Evolutionary conservation across 2,797 vertebrate species (phyloP).

Genomic region (Pyrrhura leucotis): DNA sequence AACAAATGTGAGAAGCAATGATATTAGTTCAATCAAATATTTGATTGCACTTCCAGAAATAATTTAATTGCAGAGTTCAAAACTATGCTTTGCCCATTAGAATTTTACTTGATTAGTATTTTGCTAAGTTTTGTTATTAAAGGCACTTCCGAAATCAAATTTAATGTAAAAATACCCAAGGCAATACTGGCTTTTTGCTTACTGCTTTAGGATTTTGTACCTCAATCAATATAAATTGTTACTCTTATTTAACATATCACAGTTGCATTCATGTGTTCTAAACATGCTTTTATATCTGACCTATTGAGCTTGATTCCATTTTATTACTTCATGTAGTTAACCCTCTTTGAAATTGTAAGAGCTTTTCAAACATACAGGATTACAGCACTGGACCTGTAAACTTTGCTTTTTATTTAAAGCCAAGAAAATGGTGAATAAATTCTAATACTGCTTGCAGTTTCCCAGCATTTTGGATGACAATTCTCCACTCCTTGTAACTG

Average conservation of each 20-base stretch:
- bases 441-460: not conserved
- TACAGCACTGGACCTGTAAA: not conserved
- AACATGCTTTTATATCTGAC: not conserved
- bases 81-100: not conserved
- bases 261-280: not conserved
- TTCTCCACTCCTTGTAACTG: slow-evolving; percentile 25
- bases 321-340: not conserved
- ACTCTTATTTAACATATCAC: not conserved
- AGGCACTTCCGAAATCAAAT: not conserved
- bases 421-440: slow-evolving; percentile 18
- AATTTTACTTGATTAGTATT: not conserved
- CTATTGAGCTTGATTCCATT: not conserved
- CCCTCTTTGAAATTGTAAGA: not conserved
- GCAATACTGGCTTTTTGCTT: not conserved
- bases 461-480: not conserved
- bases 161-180: not conserved
- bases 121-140: not conserved
- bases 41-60: slow-evolving; percentile 3
- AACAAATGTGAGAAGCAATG: not conserved
- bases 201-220: not conserved
- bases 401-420: not conserved
- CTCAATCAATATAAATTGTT: not conserved
- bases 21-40: not conserved
- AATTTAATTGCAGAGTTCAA: not conserved
- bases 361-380: not conserved